Conservation (phyloP, 2,888 invertebrate genomes). For the Nomada lathburiana region DNA sequence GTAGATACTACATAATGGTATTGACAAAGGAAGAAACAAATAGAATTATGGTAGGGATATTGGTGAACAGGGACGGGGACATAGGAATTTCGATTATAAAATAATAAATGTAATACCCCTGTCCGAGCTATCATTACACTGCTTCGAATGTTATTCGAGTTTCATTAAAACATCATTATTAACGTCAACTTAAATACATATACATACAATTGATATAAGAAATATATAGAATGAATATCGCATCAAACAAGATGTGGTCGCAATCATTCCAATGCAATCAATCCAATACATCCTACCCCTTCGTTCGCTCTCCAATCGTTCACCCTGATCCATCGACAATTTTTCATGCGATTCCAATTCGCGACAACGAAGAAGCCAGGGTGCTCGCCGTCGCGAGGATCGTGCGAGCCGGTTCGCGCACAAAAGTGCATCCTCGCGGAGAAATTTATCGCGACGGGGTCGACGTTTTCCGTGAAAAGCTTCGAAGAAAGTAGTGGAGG, state of each 20-base stretch:
- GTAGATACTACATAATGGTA: neutral
- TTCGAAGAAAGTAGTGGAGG: constrained; percentile 27
- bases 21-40: neutral
- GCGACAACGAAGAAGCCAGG: constrained; percentile 1
- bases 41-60: neutral
- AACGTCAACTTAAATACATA: too few species aligned
- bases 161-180: too few species aligned
- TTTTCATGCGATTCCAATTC: constrained; percentile 29
- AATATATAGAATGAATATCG: too few species aligned
- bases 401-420: constrained; percentile 22
- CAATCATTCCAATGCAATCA: neutral
- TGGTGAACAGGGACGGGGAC: neutral
- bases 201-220: too few species aligned
- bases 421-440: constrained; percentile 45
- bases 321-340: constrained; percentile 4
- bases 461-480: constrained; percentile 53
- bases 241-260: too few species aligned
- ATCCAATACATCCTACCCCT: too few species aligned
- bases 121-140: too few species aligned
- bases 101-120: too few species aligned
- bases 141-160: too few species aligned
- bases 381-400: neutral
- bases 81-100: too few species aligned
- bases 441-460: constrained; percentile 54
- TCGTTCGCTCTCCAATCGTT: neutral